phyloP scores from a whole-genome alignment of 2,113 vertebrate genomes.

The Gymnocephalus cernua region DNA sequence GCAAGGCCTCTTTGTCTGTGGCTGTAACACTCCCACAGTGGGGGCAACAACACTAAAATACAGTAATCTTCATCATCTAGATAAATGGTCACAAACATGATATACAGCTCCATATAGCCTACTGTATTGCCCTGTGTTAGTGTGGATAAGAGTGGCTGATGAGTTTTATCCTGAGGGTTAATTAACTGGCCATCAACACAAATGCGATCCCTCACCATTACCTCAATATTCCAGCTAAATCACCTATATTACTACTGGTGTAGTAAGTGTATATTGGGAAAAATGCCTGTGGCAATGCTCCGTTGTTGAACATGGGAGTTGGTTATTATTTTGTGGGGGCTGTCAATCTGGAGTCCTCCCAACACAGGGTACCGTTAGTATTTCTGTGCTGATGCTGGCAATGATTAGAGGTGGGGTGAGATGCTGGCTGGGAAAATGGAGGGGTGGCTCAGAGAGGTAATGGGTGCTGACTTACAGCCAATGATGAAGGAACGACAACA shows the following conservation, averaged over 20 bases:
- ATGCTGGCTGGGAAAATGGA: conserved; percentile 23
- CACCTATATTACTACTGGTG: conserved; percentile 30
- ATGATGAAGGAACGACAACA: conserved; percentile 54
- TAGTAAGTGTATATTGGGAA: conserved; percentile 38
- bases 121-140: not conserved
- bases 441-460: conserved; percentile 51
- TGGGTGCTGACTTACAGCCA: conserved; percentile 59
- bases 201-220: conserved; percentile 17
- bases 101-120: conserved; percentile 10
- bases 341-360: conserved; percentile 24
- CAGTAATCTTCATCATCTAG: conserved; percentile 17
- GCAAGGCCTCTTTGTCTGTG: conserved; percentile 32
- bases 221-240: conserved; percentile 28
- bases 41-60: not conserved
- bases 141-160: conserved; percentile 9
- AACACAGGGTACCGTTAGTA: conserved; percentile 38
- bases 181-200: conserved; percentile 40
- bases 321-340: conserved; percentile 48
- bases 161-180: conserved; percentile 25
- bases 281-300: conserved; percentile 13
- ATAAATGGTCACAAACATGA: conserved; percentile 26
- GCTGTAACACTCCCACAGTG: not conserved
- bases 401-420: conserved; percentile 37
- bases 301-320: conserved; percentile 16
- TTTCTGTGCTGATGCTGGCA: conserved; percentile 48